Base-by-base conservation (phyloP, 1,140 invertebrate genomes). In the Caenorhabditis tropicalis region DNA sequence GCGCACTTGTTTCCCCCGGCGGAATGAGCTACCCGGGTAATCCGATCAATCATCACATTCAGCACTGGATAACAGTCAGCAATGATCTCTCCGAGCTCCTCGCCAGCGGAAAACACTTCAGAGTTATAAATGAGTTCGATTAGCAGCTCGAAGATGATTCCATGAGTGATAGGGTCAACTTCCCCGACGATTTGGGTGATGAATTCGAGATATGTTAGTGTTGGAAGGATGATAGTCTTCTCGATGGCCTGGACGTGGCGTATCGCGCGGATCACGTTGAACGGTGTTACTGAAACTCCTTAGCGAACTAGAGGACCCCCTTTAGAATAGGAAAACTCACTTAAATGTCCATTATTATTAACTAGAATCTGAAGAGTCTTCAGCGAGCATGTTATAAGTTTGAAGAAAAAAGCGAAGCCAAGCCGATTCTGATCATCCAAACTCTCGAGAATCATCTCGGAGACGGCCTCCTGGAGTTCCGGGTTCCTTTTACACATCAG, bases 321-420 rank as follows among this genome's bases (percentile, higher is more conserved):
- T 6, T 53, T 24, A 5, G 21, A 53, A 53, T 53, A 46, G 27
- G 24, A 12, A 27, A 6, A 31, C 56, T 16, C 39, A 84, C 83
- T 51, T 24, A 84, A 39, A 56, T 84, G 70, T 15, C 21, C 15
- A 39, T 84, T 84, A 16, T 21, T 65, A 7, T 39, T 36, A 7
- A 84, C 83, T 2, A 84, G 74, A 51, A 79, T 74, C 48, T 65
- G 60, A 0, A 84, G 51, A 5, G 83, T 84, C 9, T 84, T 70
- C 33, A 56, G 10, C 27, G 83, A 84, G 27, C 60, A 51, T 12
- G 83, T 84, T 31, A 84, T 74, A 0, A 84, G 43, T 58, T 84
- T 84, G 74, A 84, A 84, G 53, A 79, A 80, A 39, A 84, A 84
- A 1, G 43, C 83, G 21, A 84, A 80, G 79, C 65, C 36, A 4